These are phyloP conservation scores for Cnemophilus loriae DNA, from an alignment of 2,113 vertebrate species.

Conservation along the genomic window DNA sequence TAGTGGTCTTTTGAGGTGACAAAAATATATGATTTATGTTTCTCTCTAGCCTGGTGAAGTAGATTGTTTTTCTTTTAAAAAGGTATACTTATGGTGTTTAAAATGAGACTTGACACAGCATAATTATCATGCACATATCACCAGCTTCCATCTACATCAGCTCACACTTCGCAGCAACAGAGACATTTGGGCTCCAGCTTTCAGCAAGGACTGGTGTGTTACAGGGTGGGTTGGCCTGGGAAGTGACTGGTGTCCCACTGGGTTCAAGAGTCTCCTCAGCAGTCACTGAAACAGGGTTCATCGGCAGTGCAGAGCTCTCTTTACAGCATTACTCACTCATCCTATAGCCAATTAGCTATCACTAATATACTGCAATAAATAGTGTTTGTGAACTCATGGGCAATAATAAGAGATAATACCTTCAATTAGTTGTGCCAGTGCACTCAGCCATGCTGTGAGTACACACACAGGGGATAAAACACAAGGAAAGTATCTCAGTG, in stretches of 20 bases:
- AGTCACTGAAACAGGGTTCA: background rate
- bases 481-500: background rate
- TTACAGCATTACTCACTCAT: background rate
- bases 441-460: background rate
- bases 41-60: slow-evolving; percentile 24
- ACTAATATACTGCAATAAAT: background rate
- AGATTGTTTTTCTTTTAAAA: slow-evolving; percentile 70
- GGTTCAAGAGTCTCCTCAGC: background rate
- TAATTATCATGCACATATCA: slow-evolving; percentile 51
- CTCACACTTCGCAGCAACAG: background rate
- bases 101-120: slow-evolving; percentile 67
- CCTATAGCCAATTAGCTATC: background rate
- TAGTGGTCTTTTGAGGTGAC: slow-evolving; percentile 63
- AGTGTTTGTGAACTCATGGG: rapidly evolving
- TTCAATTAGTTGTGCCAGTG: background rate
- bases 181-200: background rate
- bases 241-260: background rate
- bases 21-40: slow-evolving; percentile 72
- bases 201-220: background rate
- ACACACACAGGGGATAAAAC: background rate
- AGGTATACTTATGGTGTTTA: slow-evolving; percentile 64
- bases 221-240: background rate
- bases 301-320: background rate
- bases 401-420: rapidly evolving
- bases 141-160: slow-evolving; percentile 2